A percentile compares a stretch with the other conserved stretches of the same genome.
Evolutionary conservation across 2,113 vertebrate genomes (phyloP).

Genomic region (Callocephalon fimbriatum): DNA sequence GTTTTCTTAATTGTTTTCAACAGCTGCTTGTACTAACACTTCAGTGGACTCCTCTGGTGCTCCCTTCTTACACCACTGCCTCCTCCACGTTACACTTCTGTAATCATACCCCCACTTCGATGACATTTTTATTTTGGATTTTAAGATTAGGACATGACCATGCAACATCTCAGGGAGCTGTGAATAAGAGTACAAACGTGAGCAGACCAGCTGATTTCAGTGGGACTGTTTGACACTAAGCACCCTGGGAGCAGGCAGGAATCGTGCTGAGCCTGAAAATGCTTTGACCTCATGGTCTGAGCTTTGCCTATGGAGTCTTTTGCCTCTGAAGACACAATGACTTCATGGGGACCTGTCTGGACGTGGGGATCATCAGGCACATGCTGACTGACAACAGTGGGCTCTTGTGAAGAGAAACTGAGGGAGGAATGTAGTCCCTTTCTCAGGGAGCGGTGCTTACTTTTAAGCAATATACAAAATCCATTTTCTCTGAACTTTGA

Average conservation of each 20-base stretch:
- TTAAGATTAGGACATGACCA: background rate
- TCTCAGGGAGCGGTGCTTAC: background rate
- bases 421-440: background rate
- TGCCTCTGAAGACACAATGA: background rate
- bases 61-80: background rate
- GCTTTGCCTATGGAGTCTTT: background rate
- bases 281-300: background rate
- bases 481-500: background rate
- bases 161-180: background rate
- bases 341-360: background rate
- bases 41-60: background rate
- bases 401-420: background rate
- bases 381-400: background rate
- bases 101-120: background rate
- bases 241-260: background rate
- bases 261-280: background rate
- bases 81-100: background rate
- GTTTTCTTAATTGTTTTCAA: background rate
- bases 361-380: rapidly evolving
- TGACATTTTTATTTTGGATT: background rate
- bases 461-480: background rate
- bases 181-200: background rate
- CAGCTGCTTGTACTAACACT: background rate
- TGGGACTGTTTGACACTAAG: background rate
- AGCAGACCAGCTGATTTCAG: background rate